Conservation (phyloP, 2,888 invertebrate genomes). For the Heteromyza rotundicornis region DNA sequence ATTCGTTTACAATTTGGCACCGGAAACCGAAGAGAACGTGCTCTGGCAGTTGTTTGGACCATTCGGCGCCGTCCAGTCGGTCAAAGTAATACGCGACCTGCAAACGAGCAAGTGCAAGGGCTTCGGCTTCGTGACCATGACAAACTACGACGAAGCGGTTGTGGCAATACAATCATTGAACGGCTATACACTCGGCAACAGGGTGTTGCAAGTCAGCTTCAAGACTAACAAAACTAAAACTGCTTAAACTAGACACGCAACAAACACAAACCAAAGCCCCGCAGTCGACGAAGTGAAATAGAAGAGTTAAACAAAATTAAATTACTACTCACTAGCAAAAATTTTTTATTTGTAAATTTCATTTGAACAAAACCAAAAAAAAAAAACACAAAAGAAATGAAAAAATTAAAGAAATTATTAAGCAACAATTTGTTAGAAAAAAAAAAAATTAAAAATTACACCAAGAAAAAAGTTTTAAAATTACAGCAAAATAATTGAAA, state of each 20-base stretch:
- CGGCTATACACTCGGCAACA: slow-evolving; percentile 93
- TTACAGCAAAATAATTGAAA: slow-evolving; percentile 4
- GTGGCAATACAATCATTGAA: slow-evolving; percentile 96
- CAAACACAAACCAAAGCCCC: slow-evolving; percentile 16
- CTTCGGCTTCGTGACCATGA: slow-evolving; percentile 98
- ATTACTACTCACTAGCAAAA: background rate
- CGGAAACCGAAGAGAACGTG: slow-evolving; percentile 94
- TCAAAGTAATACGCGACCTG: slow-evolving; percentile 94
- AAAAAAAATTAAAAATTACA: background rate
- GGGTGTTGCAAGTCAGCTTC: slow-evolving; percentile 96
- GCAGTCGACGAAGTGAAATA: slow-evolving; percentile 17
- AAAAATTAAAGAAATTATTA: slow-evolving; percentile 3
- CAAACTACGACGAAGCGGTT: slow-evolving; percentile 96
- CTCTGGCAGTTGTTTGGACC: slow-evolving; percentile 97
- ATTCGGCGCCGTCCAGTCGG: slow-evolving; percentile 96
- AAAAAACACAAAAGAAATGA: background rate
- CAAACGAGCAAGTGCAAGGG: slow-evolving; percentile 98
- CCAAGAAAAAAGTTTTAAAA: background rate
- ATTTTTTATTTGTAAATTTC: background rate
- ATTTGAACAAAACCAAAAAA: background rate
- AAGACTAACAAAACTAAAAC: slow-evolving; percentile 89
- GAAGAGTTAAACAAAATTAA: background rate
- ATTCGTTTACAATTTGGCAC: slow-evolving; percentile 94
- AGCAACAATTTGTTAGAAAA: slow-evolving; percentile 9
- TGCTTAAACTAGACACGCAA: slow-evolving; percentile 44